Evolutionary conservation across 2,797 vertebrate genomes (phyloP).

Genomic region (Clamator glandarius): DNA sequence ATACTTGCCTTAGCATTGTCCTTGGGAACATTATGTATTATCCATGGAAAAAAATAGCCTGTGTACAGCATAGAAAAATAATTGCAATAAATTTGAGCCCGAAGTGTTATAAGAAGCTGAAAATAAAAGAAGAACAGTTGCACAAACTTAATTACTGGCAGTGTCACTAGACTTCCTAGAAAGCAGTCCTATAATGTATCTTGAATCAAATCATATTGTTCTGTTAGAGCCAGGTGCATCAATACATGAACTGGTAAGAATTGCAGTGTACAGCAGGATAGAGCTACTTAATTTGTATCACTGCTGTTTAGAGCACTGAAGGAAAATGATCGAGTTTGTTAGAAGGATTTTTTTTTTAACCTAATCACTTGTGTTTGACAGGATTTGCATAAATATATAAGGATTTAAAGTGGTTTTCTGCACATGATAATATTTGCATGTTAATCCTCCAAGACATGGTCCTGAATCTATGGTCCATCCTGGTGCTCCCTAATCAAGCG

Average conservation of each 20-base stretch:
- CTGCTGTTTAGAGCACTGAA: not conserved
- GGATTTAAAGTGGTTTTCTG: not conserved
- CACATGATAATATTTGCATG: not conserved
- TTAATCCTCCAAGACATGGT: not conserved
- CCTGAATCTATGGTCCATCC: not conserved
- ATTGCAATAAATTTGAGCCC: not conserved
- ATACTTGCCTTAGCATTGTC: not conserved
- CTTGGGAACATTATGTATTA: not conserved
- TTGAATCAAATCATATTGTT: not conserved
- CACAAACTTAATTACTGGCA: not conserved
- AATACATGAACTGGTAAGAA: not conserved
- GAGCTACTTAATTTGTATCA: not conserved
- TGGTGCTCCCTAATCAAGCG: not conserved
- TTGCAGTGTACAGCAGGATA: not conserved
- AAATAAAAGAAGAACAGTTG: not conserved
- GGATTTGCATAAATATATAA: not conserved
- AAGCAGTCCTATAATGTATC: not conserved
- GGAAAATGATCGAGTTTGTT: constrained; percentile 2
- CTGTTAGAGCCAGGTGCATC: not conserved
- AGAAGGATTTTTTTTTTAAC: not conserved
- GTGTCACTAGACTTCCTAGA: not conserved
- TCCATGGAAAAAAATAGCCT: not conserved
- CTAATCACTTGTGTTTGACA: not conserved
- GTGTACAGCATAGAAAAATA: not conserved
- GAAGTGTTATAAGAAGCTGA: not conserved